Percentiles rank a stretch among this genome's conserved stretches.
Evolutionary conservation across 2,113 vertebrate species (phyloP).

Genomic region (Dipodomys merriami): DNA sequence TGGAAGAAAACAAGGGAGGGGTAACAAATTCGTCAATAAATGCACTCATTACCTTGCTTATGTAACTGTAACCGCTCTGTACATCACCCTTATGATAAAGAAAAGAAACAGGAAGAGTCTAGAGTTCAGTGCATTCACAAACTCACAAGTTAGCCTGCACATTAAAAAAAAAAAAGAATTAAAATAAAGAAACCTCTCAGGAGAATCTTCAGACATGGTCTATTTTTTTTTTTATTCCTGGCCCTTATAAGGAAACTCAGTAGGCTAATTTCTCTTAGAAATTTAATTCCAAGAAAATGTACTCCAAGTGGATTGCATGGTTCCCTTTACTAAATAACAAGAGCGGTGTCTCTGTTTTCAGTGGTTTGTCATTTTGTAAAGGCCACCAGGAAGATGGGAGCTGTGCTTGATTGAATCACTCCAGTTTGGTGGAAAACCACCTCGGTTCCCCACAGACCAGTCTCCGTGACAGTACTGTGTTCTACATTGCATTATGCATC

Average conservation of each 20-base stretch:
- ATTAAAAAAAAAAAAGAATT: too few species aligned
- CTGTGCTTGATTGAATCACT: not conserved
- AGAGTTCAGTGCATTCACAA: too few species aligned
- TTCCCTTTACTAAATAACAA: constrained; percentile 22
- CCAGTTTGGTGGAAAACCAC: not conserved
- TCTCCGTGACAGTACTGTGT: not conserved
- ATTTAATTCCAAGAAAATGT: not conserved
- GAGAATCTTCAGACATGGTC: not conserved
- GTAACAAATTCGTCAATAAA: too few species aligned
- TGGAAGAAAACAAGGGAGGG: too few species aligned
- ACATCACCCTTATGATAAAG: too few species aligned
- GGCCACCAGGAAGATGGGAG: not conserved
- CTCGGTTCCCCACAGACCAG: not conserved
- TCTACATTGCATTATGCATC: not conserved
- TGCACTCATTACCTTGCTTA: too few species aligned
- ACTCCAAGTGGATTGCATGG: not conserved
- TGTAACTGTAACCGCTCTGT: too few species aligned
- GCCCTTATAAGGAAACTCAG: not conserved
- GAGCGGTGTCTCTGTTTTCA: not conserved
- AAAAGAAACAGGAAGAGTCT: too few species aligned
- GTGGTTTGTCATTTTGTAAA: not conserved
- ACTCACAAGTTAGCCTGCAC: too few species aligned
- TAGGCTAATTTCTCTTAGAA: constrained; percentile 46
- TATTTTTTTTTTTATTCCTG: not conserved
- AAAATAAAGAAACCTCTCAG: not conserved